Conservation (phyloP, 2,797 vertebrate genomes). For the Champsocephalus esox region DNA sequence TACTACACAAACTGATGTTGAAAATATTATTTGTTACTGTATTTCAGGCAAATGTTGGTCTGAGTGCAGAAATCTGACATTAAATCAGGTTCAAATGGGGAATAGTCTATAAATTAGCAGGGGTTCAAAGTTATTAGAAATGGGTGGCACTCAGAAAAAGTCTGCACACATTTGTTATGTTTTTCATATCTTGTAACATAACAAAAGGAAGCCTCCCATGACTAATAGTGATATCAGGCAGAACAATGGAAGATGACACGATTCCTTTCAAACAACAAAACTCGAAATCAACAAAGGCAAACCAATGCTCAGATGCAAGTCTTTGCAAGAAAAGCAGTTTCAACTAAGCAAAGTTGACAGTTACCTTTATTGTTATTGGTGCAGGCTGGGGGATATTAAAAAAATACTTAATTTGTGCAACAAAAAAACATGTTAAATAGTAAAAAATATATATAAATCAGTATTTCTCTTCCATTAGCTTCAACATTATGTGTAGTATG, state of each 20-base stretch:
- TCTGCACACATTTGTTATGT: neutral
- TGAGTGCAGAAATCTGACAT: constrained; percentile 43
- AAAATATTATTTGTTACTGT: constrained; percentile 11
- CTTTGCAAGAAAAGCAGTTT: constrained; percentile 72
- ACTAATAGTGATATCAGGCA: constrained; percentile 77
- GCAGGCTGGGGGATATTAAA: constrained; percentile 86
- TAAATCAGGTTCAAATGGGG: constrained; percentile 56
- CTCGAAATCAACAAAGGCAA: constrained; percentile 70
- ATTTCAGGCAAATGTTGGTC: constrained; percentile 56
- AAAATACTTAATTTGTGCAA: constrained; percentile 80
- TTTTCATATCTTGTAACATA: constrained; percentile 28
- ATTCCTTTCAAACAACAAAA: constrained; percentile 68
- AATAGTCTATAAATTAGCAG: constrained; percentile 70
- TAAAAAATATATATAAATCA: constrained; percentile 40
- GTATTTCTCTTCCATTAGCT: constrained; percentile 26
- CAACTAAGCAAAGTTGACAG: constrained; percentile 76
- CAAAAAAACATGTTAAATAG: constrained; percentile 68
- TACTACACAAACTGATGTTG: constrained; percentile 2
- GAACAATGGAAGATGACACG: constrained; percentile 69
- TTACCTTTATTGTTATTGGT: constrained; percentile 89
- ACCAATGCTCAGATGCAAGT: constrained; percentile 74
- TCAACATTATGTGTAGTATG: constrained; percentile 18
- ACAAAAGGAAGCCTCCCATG: constrained; percentile 73
- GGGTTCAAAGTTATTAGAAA: constrained; percentile 74
- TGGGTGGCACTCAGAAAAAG: constrained; percentile 67